A percentile compares a stretch with the other conserved stretches of the same genome.
Conservation (phyloP, 2,113 vertebrate genomes). For the Melanostigma gelatinosum region DNA sequence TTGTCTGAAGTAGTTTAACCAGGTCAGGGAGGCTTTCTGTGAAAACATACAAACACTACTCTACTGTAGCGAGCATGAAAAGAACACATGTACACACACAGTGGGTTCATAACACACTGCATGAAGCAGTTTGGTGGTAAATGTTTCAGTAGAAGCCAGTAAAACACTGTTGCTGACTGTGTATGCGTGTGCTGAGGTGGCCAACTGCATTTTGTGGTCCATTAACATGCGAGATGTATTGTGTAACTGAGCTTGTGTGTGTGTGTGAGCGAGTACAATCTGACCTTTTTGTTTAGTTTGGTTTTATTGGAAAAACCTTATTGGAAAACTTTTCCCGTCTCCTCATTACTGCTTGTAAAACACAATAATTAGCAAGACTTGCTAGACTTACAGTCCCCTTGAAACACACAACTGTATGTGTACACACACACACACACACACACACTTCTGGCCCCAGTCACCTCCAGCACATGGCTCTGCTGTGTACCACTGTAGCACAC, state of each 20-base stretch:
- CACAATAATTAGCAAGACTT: conserved; percentile 50
- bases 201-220: not conserved
- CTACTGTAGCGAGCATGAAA: not conserved
- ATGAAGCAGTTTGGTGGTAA: conserved; percentile 15
- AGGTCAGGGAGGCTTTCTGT: not conserved
- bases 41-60: conserved; percentile 24
- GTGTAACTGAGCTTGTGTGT: not conserved
- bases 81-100: conserved; percentile 24
- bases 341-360: conserved; percentile 63
- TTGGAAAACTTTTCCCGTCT: conserved; percentile 51
- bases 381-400: conserved; percentile 12
- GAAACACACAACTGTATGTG: conserved; percentile 34
- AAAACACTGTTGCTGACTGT: conserved; percentile 1
- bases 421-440: conserved; percentile 17
- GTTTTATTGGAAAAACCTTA: conserved; percentile 65
- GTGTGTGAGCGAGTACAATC: not conserved
- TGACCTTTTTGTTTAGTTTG: conserved; percentile 20
- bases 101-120: conserved; percentile 7
- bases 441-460: not conserved
- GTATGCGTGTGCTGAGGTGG: not conserved
- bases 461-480: conserved; percentile 49
- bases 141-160: conserved; percentile 1
- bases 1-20: conserved; percentile 11
- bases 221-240: conserved; percentile 12
- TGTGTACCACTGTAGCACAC: conserved; percentile 50